Percentiles rank a stretch among this genome's conserved stretches.
These are phyloP conservation scores for Pyrochroa serraticornis DNA, from an alignment of 2,888 invertebrate species.

Conservation along the genomic window DNA sequence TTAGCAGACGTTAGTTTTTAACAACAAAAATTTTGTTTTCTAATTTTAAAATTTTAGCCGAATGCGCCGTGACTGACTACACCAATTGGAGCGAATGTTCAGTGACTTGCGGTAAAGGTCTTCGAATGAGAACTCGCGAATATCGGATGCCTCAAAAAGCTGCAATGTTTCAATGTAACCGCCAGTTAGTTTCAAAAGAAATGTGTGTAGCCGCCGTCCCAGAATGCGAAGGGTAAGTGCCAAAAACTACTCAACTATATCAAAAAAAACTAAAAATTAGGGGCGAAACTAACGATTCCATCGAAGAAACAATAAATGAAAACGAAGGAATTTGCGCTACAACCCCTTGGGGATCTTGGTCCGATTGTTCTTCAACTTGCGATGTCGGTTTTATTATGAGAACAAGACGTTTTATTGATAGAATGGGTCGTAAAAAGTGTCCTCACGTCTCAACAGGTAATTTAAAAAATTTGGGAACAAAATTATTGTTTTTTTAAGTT, in stretches of 20 bases:
- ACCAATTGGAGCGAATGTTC: constrained; percentile 80
- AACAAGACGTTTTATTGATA: constrained; percentile 75
- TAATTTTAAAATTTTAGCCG: constrained; percentile 62
- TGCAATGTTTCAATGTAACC: constrained; percentile 68
- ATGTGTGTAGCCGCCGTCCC: constrained; percentile 82
- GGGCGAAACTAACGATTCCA: constrained; percentile 36
- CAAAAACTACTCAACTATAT: constrained; percentile 32
- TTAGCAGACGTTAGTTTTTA: constrained; percentile 66
- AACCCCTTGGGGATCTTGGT: constrained; percentile 79
- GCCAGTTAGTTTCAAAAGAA: constrained; percentile 85
- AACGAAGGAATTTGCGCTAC: constrained; percentile 68
- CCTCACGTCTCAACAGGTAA: constrained; percentile 67
- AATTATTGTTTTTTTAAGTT: constrained; percentile 52
- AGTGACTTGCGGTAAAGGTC: constrained; percentile 87
- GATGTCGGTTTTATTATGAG: constrained; percentile 79
- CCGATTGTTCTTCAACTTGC: constrained; percentile 86
- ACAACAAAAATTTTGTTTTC: background rate
- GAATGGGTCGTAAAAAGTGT: constrained; percentile 81
- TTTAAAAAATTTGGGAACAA: no score
- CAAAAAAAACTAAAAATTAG: constrained; percentile 5
- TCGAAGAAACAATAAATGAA: constrained; percentile 41
- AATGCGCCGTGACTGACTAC: constrained; percentile 81
- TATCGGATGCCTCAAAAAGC: constrained; percentile 78
- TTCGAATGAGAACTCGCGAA: constrained; percentile 75
- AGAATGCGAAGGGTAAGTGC: constrained; percentile 74